Base-by-base conservation (phyloP, 2,113 vertebrate species). In the Apodemus sylvaticus region DNA sequence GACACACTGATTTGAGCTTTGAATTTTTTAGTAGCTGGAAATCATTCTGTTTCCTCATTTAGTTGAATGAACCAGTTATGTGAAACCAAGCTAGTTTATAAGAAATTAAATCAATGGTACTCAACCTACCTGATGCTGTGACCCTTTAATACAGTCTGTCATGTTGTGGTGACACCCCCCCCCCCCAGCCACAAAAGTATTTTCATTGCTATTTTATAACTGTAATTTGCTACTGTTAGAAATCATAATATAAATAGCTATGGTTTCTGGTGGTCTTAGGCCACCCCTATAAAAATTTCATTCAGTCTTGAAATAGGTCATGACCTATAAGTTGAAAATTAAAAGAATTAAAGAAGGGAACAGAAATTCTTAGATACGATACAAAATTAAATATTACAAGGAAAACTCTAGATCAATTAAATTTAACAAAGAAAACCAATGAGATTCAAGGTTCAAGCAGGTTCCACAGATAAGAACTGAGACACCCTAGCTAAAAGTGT, bases 41-140 rank as follows among this genome's bases (percentile, higher is more conserved):
- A 51, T 89, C 31, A 76, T 86, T 96, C 94, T 71, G n/a, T 89
- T 82, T 82, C 42, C 39, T 88, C 7, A 9, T 45, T 89, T 89
- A 74, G 24, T 77, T 86, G 77, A 81, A 68, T 91, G 36, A 94
- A 42, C 81, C 7, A 1, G 73, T 71, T 58, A 70, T 3, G 22
- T 45, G 66, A 77, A 87, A n/a, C 48, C 17, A 39, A 87, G 45
- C 4, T 62, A 42, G 17, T 86, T 36, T 73, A 60, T 22, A 83
- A 86, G 64, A 96, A 78, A 39, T 74, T 68, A 42, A 74, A 42
- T 24, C 71, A 42, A 74, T 74, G n/a, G 20, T 74, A 42, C 20
- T 74, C 71, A 74, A 74, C 71, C 3, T 42, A 24, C 71, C n/a
- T 24, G 19, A 24, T 74, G n/a, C 71, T 74, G 71, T 20, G 8